phyloP scores from a whole-genome alignment of 1,140 invertebrate genomes.

The Lutraria rhynchaena region DNA sequence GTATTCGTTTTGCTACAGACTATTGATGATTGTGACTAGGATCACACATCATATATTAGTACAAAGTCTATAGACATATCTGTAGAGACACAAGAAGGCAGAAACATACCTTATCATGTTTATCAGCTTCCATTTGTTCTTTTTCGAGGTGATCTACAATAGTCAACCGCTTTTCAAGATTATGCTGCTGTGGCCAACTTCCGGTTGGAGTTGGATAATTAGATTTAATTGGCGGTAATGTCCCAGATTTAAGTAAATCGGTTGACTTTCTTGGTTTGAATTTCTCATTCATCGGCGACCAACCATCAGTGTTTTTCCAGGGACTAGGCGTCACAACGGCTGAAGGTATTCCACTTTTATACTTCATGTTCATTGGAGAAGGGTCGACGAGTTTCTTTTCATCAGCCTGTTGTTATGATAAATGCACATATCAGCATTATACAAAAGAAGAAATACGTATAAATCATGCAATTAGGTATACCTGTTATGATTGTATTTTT shows the following conservation, averaged over 20 bases:
- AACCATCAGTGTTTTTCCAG: conserved; percentile 5
- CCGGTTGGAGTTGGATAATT: neutral
- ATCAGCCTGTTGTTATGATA: no score
- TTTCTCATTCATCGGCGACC: conserved; percentile 26
- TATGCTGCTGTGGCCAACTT: neutral
- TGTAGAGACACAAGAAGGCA: no score
- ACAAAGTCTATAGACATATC: no score
- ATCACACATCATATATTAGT: no score
- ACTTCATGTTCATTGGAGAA: conserved; percentile 14
- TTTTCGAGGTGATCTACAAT: neutral
- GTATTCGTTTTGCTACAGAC: no score
- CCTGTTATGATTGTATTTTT: no score
- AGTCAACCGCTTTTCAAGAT: neutral
- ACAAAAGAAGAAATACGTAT: no score
- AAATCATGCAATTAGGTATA: no score
- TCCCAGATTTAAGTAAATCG: neutral
- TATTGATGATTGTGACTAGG: no score
- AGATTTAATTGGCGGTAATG: neutral
- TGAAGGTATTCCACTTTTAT: neutral
- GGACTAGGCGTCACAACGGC: neutral
- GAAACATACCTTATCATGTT: conserved; percentile 6
- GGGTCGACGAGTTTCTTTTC: neutral
- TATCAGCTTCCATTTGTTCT: neutral
- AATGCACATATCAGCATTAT: no score
- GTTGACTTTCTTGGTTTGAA: neutral